Evolutionary conservation across 2,113 vertebrate genomes (phyloP).

Genomic region (Oreotrochilus melanogaster): DNA sequence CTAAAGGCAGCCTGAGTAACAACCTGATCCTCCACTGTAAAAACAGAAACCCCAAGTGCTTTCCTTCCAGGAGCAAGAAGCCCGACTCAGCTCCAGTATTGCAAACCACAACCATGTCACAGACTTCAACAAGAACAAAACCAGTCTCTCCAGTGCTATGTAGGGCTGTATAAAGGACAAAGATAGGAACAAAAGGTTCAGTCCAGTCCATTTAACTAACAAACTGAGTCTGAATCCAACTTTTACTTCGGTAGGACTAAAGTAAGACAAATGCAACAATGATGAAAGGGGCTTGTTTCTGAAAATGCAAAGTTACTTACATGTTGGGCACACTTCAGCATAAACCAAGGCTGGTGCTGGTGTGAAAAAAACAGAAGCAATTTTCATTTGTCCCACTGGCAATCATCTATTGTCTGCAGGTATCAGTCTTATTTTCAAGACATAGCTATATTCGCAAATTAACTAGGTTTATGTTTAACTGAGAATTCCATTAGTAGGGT

Average conservation of each 20-base stretch:
- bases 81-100: neutral
- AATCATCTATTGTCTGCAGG: neutral
- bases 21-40: neutral
- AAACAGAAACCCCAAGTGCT: neutral
- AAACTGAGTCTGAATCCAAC: neutral
- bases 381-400: neutral
- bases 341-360: neutral
- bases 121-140: neutral
- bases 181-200: neutral
- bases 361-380: neutral
- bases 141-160: neutral
- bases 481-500: neutral
- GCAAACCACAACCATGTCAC: neutral
- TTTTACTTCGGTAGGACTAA: neutral
- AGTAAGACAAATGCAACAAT: neutral
- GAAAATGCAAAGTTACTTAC: neutral
- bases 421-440: neutral
- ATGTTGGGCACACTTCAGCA: neutral
- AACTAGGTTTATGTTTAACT: neutral
- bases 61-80: neutral
- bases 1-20: neutral
- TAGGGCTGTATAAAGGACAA: neutral
- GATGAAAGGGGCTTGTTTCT: neutral
- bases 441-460: neutral
- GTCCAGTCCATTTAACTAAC: neutral